These are phyloP conservation scores for Apamea anceps DNA, from an alignment of 2,888 invertebrate species.

Conservation along the genomic window DNA sequence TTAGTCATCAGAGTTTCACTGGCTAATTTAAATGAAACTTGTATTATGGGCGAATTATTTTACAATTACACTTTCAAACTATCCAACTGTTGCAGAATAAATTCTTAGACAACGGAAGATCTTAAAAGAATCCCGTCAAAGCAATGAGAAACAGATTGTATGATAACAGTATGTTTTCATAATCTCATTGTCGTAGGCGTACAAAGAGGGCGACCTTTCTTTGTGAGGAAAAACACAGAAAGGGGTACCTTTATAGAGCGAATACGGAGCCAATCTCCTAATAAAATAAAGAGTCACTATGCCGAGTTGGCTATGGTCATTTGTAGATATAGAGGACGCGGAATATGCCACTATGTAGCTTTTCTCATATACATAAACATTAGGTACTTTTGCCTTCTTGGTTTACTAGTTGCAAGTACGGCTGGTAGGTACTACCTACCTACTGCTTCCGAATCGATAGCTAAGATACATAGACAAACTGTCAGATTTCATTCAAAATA, in stretches of 20 bases:
- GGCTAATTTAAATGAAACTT: background rate
- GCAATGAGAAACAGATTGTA: slow-evolving; percentile 32
- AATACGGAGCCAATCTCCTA: slow-evolving; percentile 33
- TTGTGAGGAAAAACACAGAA: slow-evolving; percentile 18
- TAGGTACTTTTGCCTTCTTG: background rate
- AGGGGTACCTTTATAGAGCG: background rate
- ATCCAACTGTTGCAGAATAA: background rate
- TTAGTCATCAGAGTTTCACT: too few relatives aligned
- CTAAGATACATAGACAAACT: background rate
- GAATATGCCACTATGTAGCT: background rate
- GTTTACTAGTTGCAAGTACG: background rate
- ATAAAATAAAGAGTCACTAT: slow-evolving; percentile 42
- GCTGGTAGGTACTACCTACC: background rate
- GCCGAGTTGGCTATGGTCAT: slow-evolving; percentile 7
- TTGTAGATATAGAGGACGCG: slow-evolving; percentile 15
- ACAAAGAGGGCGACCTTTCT: slow-evolving; percentile 39
- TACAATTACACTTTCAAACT: background rate
- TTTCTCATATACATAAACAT: background rate
- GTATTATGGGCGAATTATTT: background rate
- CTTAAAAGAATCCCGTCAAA: slow-evolving; percentile 5
- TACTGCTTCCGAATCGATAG: too few relatives aligned
- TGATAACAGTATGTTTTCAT: slow-evolving; percentile 43
- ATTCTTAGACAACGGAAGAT: background rate
- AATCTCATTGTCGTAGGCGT: slow-evolving; percentile 31
- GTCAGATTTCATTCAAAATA: background rate